These are phyloP conservation scores for Epiperipatus broadwayi DNA, from an alignment of 2,888 invertebrate species.

Conservation along the genomic window DNA sequence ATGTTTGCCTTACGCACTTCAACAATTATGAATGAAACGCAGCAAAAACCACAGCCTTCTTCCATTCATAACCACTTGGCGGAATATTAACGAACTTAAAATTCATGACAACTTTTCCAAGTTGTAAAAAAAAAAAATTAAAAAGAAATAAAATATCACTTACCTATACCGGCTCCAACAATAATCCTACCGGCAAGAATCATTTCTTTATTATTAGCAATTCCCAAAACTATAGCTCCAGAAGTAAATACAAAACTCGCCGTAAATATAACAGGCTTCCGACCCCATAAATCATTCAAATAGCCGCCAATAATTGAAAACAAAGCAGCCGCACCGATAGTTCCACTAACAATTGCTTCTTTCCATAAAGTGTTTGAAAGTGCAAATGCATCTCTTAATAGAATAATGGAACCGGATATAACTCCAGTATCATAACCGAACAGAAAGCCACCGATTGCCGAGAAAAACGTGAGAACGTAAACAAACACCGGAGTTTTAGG, in stretches of 20 bases:
- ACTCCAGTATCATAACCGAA: slow-evolving; percentile 42
- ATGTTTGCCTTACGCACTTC: no score
- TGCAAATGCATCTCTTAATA: slow-evolving; percentile 22
- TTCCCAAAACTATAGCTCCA: slow-evolving; percentile 32
- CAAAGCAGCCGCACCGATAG: slow-evolving; percentile 31
- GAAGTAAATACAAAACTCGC: slow-evolving; percentile 33
- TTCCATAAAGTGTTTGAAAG: slow-evolving; percentile 26
- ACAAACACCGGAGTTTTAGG: slow-evolving; percentile 16
- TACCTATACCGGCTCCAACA: slow-evolving; percentile 34
- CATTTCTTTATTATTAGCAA: slow-evolving; percentile 25
- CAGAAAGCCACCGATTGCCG: slow-evolving; percentile 34
- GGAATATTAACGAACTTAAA: no score
- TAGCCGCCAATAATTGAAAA: slow-evolving; percentile 31
- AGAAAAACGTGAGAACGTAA: slow-evolving; percentile 28
- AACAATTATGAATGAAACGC: no score
- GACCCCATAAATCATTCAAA: slow-evolving; percentile 32
- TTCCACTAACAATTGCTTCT: slow-evolving; percentile 33
- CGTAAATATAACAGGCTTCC: slow-evolving; percentile 33
- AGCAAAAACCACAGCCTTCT: no score
- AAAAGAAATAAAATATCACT: slow-evolving; percentile 17
- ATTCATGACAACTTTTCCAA: no score
- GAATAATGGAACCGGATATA: slow-evolving; percentile 34
- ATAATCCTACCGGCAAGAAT: slow-evolving; percentile 30
- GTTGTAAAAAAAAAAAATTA: slow-evolving; percentile 6
- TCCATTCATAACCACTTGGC: no score